Evolutionary conservation across 2,888 invertebrate genomes (phyloP).

Genomic region (Drosophila differens): DNA sequence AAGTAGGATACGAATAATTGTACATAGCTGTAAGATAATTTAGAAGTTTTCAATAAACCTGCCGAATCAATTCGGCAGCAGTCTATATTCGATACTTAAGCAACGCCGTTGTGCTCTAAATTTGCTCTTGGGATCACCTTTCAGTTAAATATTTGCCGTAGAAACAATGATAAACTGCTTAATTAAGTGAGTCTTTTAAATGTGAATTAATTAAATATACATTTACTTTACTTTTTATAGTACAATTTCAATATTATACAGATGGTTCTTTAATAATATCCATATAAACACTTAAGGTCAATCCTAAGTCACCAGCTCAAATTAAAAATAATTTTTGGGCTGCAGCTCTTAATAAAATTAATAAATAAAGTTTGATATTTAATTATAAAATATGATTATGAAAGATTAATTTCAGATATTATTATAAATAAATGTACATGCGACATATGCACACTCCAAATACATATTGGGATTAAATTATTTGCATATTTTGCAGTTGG

Average conservation of each 20-base stretch:
- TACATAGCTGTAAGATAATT: too few relatives aligned
- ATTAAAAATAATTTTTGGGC: not conserved
- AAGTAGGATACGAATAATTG: too few relatives aligned
- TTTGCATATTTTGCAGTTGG: slow-evolving; percentile 19
- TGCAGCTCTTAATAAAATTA: not conserved
- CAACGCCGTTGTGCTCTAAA: too few relatives aligned
- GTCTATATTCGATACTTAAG: too few relatives aligned
- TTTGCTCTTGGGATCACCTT: too few relatives aligned
- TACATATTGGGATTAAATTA: slow-evolving; percentile 10
- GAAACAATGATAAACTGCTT: not conserved
- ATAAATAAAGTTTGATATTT: not conserved
- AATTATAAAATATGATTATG: not conserved
- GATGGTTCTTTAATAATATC: not conserved
- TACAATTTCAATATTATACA: not conserved
- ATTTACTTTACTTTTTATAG: not conserved
- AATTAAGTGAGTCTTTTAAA: not conserved
- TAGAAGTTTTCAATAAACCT: too few relatives aligned
- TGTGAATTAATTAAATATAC: not conserved
- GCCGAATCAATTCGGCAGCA: too few relatives aligned
- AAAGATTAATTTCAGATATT: not conserved
- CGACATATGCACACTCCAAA: not conserved
- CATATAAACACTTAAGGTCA: not conserved
- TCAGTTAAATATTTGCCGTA: too few relatives aligned
- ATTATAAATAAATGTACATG: too few relatives aligned
- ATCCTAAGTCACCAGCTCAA: not conserved